Evolutionary conservation across 2,888 invertebrate species (phyloP).

Genomic region (Tinea semifulvella): DNA sequence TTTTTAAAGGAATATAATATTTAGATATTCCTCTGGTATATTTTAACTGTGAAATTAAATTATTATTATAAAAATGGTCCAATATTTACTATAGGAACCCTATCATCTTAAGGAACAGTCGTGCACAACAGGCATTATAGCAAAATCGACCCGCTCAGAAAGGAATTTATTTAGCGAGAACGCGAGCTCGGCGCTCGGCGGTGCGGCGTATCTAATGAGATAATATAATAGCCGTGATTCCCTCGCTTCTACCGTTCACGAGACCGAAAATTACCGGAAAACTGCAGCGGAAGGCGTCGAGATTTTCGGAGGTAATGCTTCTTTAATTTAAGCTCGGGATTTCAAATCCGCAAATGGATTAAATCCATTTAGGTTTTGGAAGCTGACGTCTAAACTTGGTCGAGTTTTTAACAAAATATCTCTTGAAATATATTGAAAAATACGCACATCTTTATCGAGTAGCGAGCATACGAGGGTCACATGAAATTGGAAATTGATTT

Average conservation of each 20-base stretch:
- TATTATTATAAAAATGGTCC: not conserved
- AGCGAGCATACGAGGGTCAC: conserved; percentile 50
- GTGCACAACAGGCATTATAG: conserved; percentile 30
- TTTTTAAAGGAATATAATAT: not conserved
- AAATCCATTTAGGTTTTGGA: not conserved
- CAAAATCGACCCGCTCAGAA: conserved; percentile 42
- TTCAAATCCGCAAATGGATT: conserved; percentile 7
- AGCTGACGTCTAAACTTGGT: not conserved
- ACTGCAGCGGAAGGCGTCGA: conserved; percentile 43
- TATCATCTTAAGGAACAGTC: conserved; percentile 21
- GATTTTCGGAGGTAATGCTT: conserved; percentile 29
- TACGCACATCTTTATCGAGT: conserved; percentile 31
- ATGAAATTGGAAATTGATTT: conserved; percentile 63
- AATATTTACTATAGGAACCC: not conserved
- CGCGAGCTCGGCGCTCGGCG: conserved; percentile 40
- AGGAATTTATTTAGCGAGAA: conserved; percentile 57
- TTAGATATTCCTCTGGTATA: not conserved
- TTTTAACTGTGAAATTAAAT: not conserved
- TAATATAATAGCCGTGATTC: conserved; percentile 64
- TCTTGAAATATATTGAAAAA: conserved; percentile 11
- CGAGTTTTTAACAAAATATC: conserved; percentile 2
- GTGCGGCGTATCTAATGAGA: conserved; percentile 61
- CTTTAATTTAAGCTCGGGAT: conserved; percentile 30
- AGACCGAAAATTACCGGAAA: conserved; percentile 56
- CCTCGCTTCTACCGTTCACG: conserved; percentile 41